Conservation (phyloP, 2,113 vertebrate species). For the Perca flavescens region DNA sequence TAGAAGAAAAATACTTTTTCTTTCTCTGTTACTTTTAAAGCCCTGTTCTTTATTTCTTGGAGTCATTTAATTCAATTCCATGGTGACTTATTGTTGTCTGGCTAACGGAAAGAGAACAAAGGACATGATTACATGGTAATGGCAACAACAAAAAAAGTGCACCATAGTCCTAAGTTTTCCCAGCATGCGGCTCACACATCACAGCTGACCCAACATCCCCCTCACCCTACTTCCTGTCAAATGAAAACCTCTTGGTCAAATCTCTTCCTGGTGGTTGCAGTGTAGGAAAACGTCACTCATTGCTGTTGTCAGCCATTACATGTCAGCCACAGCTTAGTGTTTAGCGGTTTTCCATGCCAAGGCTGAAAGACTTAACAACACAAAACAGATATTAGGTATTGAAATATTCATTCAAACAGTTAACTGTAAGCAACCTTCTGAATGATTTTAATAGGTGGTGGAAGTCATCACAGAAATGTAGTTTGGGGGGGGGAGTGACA, state of each 20-base stretch:
- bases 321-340: neutral
- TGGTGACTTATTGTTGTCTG: neutral
- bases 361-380: neutral
- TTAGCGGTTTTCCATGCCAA: neutral
- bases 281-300: slow-evolving; percentile 37
- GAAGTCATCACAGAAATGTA: neutral
- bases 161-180: slow-evolving; percentile 28
- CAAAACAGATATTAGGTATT: neutral
- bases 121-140: slow-evolving; percentile 44
- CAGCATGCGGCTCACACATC: slow-evolving; percentile 21
- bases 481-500: slow-evolving; percentile 17
- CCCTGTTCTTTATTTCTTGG: neutral
- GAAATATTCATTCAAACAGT: neutral
- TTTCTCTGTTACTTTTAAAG: neutral
- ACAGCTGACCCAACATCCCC: slow-evolving; percentile 53
- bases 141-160: slow-evolving; percentile 5
- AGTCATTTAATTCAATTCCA: neutral
- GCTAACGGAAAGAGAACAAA: neutral
- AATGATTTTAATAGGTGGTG: slow-evolving; percentile 28
- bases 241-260: slow-evolving; percentile 10
- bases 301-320: slow-evolving; percentile 34
- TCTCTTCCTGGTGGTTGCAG: neutral
- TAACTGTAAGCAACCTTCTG: slow-evolving; percentile 5
- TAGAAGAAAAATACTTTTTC: neutral
- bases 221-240: slow-evolving; percentile 45